phyloP scores from a whole-genome alignment of 2,113 vertebrate genomes.

The Neoarius graeffei region DNA sequence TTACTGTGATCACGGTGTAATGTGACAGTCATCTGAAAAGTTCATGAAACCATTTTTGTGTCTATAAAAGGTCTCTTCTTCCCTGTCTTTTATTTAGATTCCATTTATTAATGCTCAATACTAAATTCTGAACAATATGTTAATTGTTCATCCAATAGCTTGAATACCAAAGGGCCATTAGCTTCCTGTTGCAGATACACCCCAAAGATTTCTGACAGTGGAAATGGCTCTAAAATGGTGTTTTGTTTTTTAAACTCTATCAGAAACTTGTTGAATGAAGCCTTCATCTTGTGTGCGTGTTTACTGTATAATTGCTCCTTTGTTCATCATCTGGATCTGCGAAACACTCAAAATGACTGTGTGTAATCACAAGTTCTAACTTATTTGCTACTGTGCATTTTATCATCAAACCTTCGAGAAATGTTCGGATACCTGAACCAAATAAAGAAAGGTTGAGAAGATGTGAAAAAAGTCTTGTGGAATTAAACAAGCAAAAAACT shows the following conservation, averaged over 20 bases:
- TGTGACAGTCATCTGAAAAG: background rate
- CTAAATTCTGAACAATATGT: background rate
- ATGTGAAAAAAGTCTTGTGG: background rate
- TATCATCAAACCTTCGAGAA: slow-evolving; percentile 57
- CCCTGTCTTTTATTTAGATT: background rate
- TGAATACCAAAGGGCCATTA: slow-evolving; percentile 19
- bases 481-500: background rate
- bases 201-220: slow-evolving; percentile 3
- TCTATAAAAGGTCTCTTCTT: background rate
- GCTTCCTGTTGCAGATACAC: slow-evolving; percentile 10
- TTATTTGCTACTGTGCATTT: slow-evolving; percentile 60
- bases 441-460: slow-evolving; percentile 62
- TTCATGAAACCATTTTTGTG: background rate
- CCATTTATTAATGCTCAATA: background rate
- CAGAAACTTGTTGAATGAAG: slow-evolving; percentile 42
- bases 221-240: slow-evolving; percentile 15
- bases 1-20: slow-evolving; percentile 2
- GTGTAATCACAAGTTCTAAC: slow-evolving; percentile 56
- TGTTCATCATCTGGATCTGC: slow-evolving; percentile 23
- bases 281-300: slow-evolving; percentile 49
- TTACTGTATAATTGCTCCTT: slow-evolving; percentile 53
- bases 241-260: background rate
- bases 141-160: slow-evolving; percentile 21
- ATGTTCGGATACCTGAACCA: slow-evolving; percentile 59
- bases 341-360: slow-evolving; percentile 21